phyloP scores from a whole-genome alignment of 2,113 vertebrate genomes.

The Phoenicopterus ruber region DNA sequence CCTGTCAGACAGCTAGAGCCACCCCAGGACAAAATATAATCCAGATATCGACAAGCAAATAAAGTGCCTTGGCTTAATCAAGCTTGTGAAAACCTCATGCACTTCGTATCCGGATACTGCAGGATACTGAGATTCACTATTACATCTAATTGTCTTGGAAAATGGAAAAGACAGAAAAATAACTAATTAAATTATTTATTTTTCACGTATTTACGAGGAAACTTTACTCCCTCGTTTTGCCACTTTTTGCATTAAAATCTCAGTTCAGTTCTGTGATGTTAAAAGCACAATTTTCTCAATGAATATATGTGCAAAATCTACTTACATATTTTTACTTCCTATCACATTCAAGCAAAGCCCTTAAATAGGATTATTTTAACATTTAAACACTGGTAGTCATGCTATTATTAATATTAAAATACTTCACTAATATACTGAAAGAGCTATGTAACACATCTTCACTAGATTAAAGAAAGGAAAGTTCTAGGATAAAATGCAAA shows the following conservation, averaged over 20 bases:
- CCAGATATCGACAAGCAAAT: neutral
- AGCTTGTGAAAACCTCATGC: neutral
- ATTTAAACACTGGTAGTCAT: constrained; percentile 34
- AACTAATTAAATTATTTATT: neutral
- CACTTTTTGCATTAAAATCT: neutral
- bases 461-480: neutral
- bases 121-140: neutral
- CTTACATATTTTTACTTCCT: neutral
- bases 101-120: neutral
- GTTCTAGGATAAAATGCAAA: constrained; percentile 19
- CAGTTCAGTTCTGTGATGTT: neutral
- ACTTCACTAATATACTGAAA: neutral
- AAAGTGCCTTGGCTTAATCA: neutral
- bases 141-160: neutral
- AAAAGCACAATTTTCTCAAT: neutral
- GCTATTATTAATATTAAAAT: constrained; percentile 39
- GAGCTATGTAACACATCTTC: neutral
- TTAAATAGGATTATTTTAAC: constrained; percentile 35
- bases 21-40: neutral
- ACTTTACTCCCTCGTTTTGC: neutral
- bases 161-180: neutral
- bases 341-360: neutral
- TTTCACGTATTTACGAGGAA: neutral
- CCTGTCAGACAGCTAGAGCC: neutral
- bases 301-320: neutral